Base-by-base conservation (phyloP, 2,888 invertebrate species). In the Drosophila acutilabella region DNA sequence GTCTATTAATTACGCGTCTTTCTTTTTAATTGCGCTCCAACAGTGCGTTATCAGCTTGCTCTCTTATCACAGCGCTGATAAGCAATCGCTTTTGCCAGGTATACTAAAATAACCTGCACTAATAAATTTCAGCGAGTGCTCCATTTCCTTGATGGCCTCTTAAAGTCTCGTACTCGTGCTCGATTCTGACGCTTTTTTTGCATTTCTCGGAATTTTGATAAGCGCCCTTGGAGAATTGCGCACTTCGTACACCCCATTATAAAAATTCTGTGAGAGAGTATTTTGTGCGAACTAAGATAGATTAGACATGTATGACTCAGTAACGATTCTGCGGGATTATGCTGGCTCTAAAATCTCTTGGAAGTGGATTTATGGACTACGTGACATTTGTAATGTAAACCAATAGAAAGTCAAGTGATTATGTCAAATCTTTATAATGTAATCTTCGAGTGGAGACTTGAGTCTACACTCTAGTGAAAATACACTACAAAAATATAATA, bases 61-160 rank as follows among this genome's bases (percentile, higher is more conserved):
- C 6, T 8, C 45, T 75, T 76, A 80, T 76, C 76, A 65, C n/a
- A 23, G 13, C 14, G 0, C 11, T 65, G 88, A 82, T 82, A 82
- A 76, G 73, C 62, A 61, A 54, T 64, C 57, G 1, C 30, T 30
- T 30, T 30, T 30, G 30, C 30, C 30, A 54, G 20, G 26, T 44
- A 45, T 41, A 62, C 68, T 40, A 71, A 81, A 85, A 81, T 72
- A 81, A 88, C 87, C 87, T 82, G 71, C 84, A 73, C 87, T 70
- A 88, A 88, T 82, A 83, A 54, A 83, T 71, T 88, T 80, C 51
- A 42, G 80, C 67, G 45, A 73, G 73, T 60, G 68, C 80, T 60
- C 48, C 42, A 61, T 61, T 52, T 66, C 66, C 70, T 58, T 70
- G 50, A 48, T 47, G 56, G 26, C 50, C 44, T 53, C 48, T 56